These are phyloP conservation scores for Orgyia antiqua DNA, from an alignment of 2,888 invertebrate species.

Conservation along the genomic window DNA sequence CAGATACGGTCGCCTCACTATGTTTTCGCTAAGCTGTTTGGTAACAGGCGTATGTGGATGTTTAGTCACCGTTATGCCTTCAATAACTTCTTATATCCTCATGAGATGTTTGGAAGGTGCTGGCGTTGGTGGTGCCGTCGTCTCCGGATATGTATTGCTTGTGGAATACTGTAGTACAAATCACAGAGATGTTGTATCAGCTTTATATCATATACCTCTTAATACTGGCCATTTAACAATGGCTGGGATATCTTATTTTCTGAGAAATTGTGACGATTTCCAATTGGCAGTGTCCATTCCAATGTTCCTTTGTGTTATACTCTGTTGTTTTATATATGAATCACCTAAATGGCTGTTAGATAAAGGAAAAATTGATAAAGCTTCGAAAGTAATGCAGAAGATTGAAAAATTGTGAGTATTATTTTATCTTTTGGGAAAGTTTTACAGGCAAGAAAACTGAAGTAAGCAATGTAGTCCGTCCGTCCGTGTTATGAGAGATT, in stretches of 20 bases:
- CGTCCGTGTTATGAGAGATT: too few species aligned
- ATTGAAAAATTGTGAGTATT: conserved; percentile 51
- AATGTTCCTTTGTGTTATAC: conserved; percentile 34
- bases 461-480: too few species aligned
- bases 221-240: conserved; percentile 49
- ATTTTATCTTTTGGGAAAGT: too few species aligned
- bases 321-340: conserved; percentile 41
- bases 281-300: conserved; percentile 52
- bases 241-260: conserved; percentile 48
- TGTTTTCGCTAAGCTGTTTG: conserved; percentile 33
- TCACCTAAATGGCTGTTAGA: conserved; percentile 64
- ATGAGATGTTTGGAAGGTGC: conserved; percentile 53
- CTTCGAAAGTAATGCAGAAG: conserved; percentile 42
- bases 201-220: conserved; percentile 51
- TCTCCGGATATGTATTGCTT: conserved; percentile 50
- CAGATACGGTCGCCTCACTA: conserved; percentile 50
- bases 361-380: conserved; percentile 35
- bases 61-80: conserved; percentile 44
- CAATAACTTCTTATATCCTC: conserved; percentile 30
- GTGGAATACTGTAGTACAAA: conserved; percentile 48
- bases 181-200: conserved; percentile 48
- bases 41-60: conserved; percentile 39
- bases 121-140: conserved; percentile 50
- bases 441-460: too few species aligned
- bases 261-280: conserved; percentile 47